Percentiles rank a stretch among this genome's conserved stretches.
Conservation (phyloP, 2,797 vertebrate genomes). For the Notolabrus celidotus region DNA sequence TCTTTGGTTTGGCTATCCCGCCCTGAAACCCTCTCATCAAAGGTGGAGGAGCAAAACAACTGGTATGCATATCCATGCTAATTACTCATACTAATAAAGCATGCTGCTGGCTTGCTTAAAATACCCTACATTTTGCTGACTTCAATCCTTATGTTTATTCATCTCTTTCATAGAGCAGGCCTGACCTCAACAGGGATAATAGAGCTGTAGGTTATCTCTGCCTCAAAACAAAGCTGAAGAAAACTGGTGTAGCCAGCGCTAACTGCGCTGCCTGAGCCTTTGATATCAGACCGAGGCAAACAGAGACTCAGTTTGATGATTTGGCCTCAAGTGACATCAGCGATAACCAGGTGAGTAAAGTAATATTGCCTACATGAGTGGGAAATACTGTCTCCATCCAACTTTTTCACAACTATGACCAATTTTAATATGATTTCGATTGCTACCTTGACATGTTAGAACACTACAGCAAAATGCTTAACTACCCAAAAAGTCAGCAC, state of each 20-base stretch:
- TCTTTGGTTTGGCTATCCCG: slow-evolving; percentile 53
- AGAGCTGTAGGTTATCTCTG: not conserved
- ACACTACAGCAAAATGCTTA: too few species aligned
- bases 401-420: too few species aligned
- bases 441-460: too few species aligned
- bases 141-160: slow-evolving; percentile 24
- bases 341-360: too few species aligned
- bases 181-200: slow-evolving; percentile 22
- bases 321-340: too few species aligned
- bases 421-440: too few species aligned
- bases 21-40: slow-evolving; percentile 60
- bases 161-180: slow-evolving; percentile 22
- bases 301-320: too few species aligned
- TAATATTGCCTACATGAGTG: too few species aligned
- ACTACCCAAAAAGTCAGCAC: too few species aligned
- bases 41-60: slow-evolving; percentile 59
- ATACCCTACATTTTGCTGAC: slow-evolving; percentile 27
- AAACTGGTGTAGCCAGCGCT: not conserved
- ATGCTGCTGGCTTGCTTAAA: slow-evolving; percentile 37
- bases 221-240: slow-evolving; percentile 13
- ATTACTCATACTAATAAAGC: slow-evolving; percentile 57
- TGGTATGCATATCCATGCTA: slow-evolving; percentile 52
- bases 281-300: not conserved
- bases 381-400: too few species aligned
- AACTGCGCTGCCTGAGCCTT: not conserved